A percentile compares a stretch with the other conserved stretches of the same genome.
These are phyloP conservation scores for Tragelaphus imberbis DNA, from an alignment of 2,113 vertebrate species.

Conservation along the genomic window DNA sequence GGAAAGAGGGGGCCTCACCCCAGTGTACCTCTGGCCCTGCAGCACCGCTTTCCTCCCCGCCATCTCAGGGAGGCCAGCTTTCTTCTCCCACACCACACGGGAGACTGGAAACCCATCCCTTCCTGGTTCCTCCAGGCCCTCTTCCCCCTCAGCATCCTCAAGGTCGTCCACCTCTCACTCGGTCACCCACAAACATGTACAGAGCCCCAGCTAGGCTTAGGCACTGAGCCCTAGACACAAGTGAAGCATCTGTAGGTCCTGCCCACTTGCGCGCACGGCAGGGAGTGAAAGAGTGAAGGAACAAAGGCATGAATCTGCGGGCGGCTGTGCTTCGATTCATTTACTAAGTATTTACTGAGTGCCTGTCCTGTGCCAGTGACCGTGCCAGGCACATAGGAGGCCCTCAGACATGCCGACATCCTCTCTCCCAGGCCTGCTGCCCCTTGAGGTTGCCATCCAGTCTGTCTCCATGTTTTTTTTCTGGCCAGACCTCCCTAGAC, in stretches of 20 bases:
- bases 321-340: background rate
- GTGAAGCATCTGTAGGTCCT: background rate
- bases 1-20: background rate
- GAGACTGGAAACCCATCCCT: background rate
- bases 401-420: background rate
- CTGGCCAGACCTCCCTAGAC: background rate
- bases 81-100: background rate
- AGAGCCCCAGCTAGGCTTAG: background rate
- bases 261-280: background rate
- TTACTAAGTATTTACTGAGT: background rate
- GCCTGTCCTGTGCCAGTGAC: background rate
- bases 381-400: rapidly evolving
- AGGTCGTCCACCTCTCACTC: background rate
- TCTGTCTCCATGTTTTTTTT: background rate
- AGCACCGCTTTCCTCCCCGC: background rate
- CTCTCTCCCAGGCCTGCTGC: background rate
- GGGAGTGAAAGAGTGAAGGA: background rate
- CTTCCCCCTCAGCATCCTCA: background rate
- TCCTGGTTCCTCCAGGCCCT: background rate
- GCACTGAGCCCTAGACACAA: background rate
- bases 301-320: background rate
- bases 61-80: background rate
- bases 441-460: background rate
- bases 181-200: background rate
- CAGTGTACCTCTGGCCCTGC: background rate